These are phyloP conservation scores for Eurystomus gularis DNA, from an alignment of 2,113 vertebrate species.

Conservation along the genomic window DNA sequence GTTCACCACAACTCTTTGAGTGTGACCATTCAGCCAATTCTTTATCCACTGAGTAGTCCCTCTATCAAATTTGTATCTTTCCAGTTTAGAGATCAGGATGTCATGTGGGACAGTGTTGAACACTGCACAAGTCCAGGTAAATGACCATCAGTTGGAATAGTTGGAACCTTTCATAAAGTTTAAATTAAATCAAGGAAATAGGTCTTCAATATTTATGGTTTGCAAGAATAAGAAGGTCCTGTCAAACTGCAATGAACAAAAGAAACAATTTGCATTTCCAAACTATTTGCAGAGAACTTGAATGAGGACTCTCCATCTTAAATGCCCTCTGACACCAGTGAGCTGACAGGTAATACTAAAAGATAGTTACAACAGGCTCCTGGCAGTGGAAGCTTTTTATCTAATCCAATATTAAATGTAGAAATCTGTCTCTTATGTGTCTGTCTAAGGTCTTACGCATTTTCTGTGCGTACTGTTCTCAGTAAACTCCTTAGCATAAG, in stretches of 20 bases:
- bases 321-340: neutral
- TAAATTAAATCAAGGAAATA: neutral
- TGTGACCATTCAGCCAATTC: too few relatives aligned
- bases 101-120: too few relatives aligned
- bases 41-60: too few relatives aligned
- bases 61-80: too few relatives aligned
- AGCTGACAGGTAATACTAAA: neutral
- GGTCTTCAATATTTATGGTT: neutral
- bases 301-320: neutral
- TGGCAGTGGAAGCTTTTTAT: neutral
- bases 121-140: too few relatives aligned
- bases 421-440: neutral
- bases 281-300: neutral
- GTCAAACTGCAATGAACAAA: neutral
- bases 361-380: neutral
- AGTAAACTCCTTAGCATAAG: neutral
- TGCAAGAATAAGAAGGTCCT: neutral
- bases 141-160: neutral
- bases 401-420: neutral
- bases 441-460: accelerated
- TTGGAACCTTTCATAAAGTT: neutral
- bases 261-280: neutral
- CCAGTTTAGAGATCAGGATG: too few relatives aligned
- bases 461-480: neutral
- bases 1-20: too few relatives aligned